Evolutionary conservation across 2,113 vertebrate genomes (phyloP).

Genomic region (Oenanthe oenanthe): DNA sequence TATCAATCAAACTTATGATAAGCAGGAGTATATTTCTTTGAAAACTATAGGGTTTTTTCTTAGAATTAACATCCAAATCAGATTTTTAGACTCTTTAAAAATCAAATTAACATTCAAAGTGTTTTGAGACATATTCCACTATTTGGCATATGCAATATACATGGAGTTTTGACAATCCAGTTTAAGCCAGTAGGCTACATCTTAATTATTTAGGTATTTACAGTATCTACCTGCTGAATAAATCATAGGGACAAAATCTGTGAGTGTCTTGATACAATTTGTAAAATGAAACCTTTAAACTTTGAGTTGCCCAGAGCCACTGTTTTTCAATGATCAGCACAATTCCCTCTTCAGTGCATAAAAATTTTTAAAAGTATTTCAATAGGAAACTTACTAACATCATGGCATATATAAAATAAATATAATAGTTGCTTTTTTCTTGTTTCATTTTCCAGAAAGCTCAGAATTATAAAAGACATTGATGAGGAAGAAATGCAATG

Average conservation of each 20-base stretch:
- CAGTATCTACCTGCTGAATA: background rate
- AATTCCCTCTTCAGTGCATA: background rate
- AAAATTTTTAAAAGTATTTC: background rate
- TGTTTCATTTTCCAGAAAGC: background rate
- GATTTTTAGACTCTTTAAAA: background rate
- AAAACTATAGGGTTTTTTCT: background rate
- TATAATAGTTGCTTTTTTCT: background rate
- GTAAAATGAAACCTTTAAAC: background rate
- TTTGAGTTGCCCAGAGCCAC: background rate
- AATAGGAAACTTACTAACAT: background rate
- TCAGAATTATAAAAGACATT: background rate
- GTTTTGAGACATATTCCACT: background rate
- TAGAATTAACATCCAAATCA: background rate
- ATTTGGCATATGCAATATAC: background rate
- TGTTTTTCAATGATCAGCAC: background rate
- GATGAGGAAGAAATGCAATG: background rate
- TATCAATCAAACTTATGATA: background rate
- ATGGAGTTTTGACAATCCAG: background rate
- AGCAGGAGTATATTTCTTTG: background rate
- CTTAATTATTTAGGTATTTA: background rate
- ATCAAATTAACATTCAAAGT: background rate
- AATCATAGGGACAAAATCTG: background rate
- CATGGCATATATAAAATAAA: background rate
- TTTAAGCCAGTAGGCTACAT: background rate
- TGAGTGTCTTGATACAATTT: background rate